Evolutionary conservation across 2,888 invertebrate species (phyloP).

Genomic region (Drosophila longiperda): DNA sequence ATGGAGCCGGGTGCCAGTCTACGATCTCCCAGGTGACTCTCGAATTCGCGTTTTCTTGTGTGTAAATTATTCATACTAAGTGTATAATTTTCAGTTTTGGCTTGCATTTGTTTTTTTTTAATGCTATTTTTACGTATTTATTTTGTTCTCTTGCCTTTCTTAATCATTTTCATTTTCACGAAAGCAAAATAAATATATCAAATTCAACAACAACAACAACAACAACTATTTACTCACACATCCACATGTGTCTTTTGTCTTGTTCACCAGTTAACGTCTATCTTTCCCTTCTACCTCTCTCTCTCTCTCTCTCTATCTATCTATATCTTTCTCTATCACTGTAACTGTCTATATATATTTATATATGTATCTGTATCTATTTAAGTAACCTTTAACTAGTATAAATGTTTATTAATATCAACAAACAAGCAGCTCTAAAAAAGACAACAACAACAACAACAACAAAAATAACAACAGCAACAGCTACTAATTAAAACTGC

Average conservation of each 20-base stretch:
- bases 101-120: conserved; percentile 44
- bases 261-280: conserved; percentile 82
- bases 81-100: conserved; percentile 58
- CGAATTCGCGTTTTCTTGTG: conserved; percentile 25
- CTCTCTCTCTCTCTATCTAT: conserved; percentile 24
- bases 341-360: conserved; percentile 26
- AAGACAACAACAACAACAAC: conserved; percentile 20
- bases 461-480: conserved; percentile 24
- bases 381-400: conserved; percentile 63
- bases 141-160: conserved; percentile 26
- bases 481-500: conserved; percentile 68
- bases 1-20: conserved; percentile 20
- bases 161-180: conserved; percentile 65
- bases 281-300: conserved; percentile 30
- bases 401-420: conserved; percentile 69
- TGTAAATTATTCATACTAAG: conserved; percentile 71
- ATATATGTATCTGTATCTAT: conserved; percentile 32
- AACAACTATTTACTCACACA: conserved; percentile 82
- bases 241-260: conserved; percentile 85
- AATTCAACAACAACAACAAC: conserved; percentile 49
- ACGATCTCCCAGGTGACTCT: conserved; percentile 43
- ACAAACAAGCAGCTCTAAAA: conserved; percentile 45
- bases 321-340: conserved; percentile 26
- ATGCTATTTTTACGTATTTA: conserved; percentile 19
- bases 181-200: conserved; percentile 54